phyloP scores from a whole-genome alignment of 2,113 vertebrate genomes.

The Perca fluviatilis region DNA sequence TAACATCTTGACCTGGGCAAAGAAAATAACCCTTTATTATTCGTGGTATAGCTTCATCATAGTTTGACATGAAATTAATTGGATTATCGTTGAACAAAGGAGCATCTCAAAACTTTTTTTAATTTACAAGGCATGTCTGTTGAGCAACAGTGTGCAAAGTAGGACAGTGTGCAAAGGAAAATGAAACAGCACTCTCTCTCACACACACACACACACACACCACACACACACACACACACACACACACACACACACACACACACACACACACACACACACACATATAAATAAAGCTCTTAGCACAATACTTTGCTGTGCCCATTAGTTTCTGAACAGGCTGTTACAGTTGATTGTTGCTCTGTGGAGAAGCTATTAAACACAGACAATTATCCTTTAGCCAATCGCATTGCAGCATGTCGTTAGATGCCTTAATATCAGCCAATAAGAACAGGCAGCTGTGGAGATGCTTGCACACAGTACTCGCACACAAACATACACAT shows the following conservation, averaged over 20 bases:
- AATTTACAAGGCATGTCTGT: background rate
- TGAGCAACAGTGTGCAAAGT: background rate
- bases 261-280: background rate
- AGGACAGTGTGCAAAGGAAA: background rate
- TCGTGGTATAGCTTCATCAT: background rate
- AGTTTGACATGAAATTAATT: background rate
- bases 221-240: too few species aligned
- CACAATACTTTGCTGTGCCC: background rate
- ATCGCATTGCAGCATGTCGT: background rate
- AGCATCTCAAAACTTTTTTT: background rate
- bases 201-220: too few species aligned
- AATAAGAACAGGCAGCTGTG: background rate
- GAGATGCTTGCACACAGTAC: background rate
- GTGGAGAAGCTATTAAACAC: constrained; percentile 15
- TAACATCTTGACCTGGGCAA: constrained; percentile 4
- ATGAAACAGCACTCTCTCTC: too few species aligned
- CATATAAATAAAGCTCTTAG: background rate
- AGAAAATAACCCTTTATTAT: background rate
- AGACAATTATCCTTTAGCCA: background rate
- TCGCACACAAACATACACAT: background rate
- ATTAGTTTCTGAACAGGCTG: background rate
- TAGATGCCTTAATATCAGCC: background rate
- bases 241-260: background rate
- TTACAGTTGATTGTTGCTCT: background rate
- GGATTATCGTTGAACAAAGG: background rate